Evolutionary conservation across 2,113 vertebrate genomes (phyloP).

Genomic region (Alouatta palliata): DNA sequence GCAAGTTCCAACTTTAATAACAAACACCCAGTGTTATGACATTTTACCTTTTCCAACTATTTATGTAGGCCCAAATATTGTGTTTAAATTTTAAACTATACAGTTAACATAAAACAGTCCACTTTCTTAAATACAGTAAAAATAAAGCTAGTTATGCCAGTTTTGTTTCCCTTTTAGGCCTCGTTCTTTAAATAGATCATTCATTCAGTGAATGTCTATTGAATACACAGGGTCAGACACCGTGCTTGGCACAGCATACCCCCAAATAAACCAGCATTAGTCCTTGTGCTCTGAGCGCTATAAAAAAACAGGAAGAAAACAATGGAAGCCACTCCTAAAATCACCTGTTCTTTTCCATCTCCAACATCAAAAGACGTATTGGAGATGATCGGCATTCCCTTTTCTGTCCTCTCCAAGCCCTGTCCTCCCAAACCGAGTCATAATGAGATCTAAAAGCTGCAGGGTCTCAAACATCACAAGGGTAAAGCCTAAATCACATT

Average conservation of each 20-base stretch:
- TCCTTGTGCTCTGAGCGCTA: neutral
- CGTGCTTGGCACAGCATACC: neutral
- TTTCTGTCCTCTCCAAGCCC: neutral
- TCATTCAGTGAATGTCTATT: constrained; percentile 51
- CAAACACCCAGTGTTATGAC: constrained; percentile 80
- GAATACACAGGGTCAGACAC: constrained; percentile 18
- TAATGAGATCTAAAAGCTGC: neutral
- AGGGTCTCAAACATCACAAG: neutral
- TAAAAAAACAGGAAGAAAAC: neutral
- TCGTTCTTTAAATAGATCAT: constrained; percentile 71
- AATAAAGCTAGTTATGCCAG: constrained; percentile 66
- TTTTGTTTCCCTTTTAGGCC: constrained; percentile 45
- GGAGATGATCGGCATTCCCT: neutral
- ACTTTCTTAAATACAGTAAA: constrained; percentile 73
- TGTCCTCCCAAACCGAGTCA: neutral
- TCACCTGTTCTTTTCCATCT: neutral
- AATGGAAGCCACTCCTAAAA: neutral
- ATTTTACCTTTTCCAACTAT: constrained; percentile 81
- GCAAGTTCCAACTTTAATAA: constrained; percentile 78
- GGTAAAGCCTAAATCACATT: neutral
- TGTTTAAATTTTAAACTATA: constrained; percentile 79
- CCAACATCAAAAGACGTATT: neutral
- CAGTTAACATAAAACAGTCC: constrained; percentile 80
- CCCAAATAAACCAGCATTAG: constrained; percentile 2
- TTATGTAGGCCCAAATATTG: constrained; percentile 80